Conservation (phyloP, 2,113 vertebrate species). For the Brienomyrus brachyistius region DNA sequence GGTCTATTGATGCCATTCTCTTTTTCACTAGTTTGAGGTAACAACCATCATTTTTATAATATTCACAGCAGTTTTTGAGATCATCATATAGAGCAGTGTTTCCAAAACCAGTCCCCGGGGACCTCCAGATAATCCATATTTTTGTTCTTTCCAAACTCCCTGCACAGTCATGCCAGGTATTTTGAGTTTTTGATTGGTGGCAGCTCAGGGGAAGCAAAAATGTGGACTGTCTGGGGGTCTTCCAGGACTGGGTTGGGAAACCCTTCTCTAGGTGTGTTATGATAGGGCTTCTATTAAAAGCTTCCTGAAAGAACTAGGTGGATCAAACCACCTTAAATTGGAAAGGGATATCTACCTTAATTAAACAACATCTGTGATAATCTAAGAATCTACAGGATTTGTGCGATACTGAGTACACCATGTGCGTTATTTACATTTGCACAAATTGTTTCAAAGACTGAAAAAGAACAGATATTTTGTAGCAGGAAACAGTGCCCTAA, state of each 20-base stretch:
- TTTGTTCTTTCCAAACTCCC: neutral
- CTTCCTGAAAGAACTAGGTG: neutral
- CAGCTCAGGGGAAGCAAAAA: neutral
- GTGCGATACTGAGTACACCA: neutral
- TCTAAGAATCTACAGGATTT: neutral
- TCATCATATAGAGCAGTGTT: neutral
- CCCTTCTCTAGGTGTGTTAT: neutral
- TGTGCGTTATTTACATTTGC: neutral
- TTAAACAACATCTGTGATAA: neutral
- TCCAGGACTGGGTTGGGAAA: neutral
- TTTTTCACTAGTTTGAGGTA: neutral
- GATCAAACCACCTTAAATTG: neutral
- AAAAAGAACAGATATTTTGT: neutral
- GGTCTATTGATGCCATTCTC: neutral
- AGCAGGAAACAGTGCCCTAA: neutral
- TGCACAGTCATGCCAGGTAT: neutral
- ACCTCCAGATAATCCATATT: neutral
- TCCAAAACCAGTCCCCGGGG: neutral
- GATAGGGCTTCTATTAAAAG: neutral
- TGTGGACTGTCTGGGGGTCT: neutral
- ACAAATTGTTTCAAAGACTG: neutral
- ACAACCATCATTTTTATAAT: neutral
- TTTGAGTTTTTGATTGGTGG: neutral
- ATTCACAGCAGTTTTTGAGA: neutral
- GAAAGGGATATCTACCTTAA: neutral